Conservation (phyloP, 2,797 vertebrate species). For the Siniperca scherzeri region DNA sequence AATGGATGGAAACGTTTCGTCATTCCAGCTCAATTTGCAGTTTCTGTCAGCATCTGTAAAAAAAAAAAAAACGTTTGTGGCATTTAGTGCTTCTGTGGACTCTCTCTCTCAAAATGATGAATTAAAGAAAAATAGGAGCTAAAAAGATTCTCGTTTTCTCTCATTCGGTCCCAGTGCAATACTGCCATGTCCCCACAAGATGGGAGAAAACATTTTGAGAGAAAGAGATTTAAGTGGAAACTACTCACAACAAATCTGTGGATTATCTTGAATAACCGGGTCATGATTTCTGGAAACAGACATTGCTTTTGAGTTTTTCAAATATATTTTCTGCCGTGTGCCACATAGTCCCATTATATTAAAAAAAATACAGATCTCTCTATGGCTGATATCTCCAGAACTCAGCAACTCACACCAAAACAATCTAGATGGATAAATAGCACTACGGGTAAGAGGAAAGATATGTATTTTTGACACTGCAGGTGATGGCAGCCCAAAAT, state of each 20-base stretch:
- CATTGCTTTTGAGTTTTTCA: no score
- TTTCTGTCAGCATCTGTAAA: constrained; percentile 40
- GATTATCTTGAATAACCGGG: no score
- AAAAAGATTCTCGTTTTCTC: background rate
- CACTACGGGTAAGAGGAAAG: no score
- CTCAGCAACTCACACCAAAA: no score
- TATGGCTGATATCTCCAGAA: no score
- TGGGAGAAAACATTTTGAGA: constrained; percentile 25
- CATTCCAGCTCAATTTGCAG: constrained; percentile 21
- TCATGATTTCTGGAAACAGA: no score
- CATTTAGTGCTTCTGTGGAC: constrained; percentile 29
- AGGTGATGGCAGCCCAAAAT: background rate
- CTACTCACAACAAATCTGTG: no score
- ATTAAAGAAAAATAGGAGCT: background rate
- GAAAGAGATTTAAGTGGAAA: background rate
- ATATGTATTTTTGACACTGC: background rate
- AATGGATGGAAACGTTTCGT: constrained; percentile 59
- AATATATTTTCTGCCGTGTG: no score
- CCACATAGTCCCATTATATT: no score
- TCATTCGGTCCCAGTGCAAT: background rate
- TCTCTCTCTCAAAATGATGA: constrained; percentile 35
- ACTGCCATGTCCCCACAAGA: constrained; percentile 38
- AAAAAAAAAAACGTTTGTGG: constrained; percentile 18
- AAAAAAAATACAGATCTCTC: no score
- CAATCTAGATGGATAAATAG: no score